phyloP scores from a whole-genome alignment of 2,888 invertebrate genomes.

The Suillia variegata region DNA sequence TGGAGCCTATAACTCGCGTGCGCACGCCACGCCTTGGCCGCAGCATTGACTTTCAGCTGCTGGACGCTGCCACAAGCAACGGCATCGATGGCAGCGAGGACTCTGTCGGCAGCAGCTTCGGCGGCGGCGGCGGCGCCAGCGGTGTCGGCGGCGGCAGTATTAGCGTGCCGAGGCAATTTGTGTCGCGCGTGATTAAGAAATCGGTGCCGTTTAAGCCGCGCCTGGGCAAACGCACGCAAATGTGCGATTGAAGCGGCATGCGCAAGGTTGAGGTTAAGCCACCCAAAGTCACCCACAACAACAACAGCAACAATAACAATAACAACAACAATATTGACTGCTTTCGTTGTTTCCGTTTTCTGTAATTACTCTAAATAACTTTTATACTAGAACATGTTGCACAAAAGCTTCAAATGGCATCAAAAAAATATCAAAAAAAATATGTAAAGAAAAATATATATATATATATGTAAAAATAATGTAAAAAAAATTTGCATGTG shows the following conservation, averaged over 20 bases:
- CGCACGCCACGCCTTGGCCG: conserved; percentile 63
- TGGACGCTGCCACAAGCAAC: conserved; percentile 27
- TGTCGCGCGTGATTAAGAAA: conserved; percentile 62
- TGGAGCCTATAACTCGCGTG: conserved; percentile 48
- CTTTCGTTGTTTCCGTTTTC: no score
- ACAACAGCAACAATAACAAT: no score
- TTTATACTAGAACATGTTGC: conserved; percentile 7
- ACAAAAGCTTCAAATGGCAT: conserved; percentile 18
- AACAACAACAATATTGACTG: no score
- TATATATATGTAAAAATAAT: no score
- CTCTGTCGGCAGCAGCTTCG: conserved; percentile 27
- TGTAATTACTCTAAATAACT: no score
- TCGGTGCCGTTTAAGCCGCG: conserved; percentile 62
- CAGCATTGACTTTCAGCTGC: conserved; percentile 57
- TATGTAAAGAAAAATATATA: no score
- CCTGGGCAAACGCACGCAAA: conserved; percentile 59
- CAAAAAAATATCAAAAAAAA: conserved; percentile 1
- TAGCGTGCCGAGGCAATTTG: conserved; percentile 57
- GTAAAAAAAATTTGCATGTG: no score
- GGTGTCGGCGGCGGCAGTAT: conserved; percentile 27
- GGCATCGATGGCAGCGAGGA: conserved; percentile 28
- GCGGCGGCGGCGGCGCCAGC: conserved; percentile 33
- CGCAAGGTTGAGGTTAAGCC: conserved; percentile 44
- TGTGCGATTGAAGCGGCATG: conserved; percentile 36
- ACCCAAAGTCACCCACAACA: conserved; percentile 2